Percentiles rank a stretch among this genome's conserved stretches.
These are phyloP conservation scores for Asobara japonica DNA, from an alignment of 1,140 invertebrate genomes.

Conservation along the genomic window DNA sequence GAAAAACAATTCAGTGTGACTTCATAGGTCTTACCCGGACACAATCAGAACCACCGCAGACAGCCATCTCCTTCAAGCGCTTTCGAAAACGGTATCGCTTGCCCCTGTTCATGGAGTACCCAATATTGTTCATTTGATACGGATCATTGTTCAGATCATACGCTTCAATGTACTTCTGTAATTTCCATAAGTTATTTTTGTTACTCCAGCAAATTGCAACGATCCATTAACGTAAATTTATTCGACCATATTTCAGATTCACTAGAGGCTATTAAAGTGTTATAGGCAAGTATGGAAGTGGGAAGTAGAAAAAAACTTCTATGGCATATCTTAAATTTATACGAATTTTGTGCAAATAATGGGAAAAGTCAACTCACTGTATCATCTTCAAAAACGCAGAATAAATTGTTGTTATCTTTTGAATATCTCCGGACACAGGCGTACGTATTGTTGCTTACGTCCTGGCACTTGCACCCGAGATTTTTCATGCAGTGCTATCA, in stretches of 20 bases:
- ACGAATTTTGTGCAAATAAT: neutral
- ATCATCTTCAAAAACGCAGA: constrained; percentile 79
- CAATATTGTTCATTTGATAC: constrained; percentile 76
- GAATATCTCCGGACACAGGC: constrained; percentile 75
- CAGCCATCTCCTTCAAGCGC: constrained; percentile 58
- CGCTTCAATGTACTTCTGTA: constrained; percentile 75
- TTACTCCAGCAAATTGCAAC: no score
- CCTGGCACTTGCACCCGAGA: constrained; percentile 84
- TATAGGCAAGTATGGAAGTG: no score
- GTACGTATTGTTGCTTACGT: constrained; percentile 85
- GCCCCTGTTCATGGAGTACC: constrained; percentile 62
- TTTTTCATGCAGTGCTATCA: constrained; percentile 73
- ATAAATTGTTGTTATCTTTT: constrained; percentile 72
- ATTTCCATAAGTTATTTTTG: no score
- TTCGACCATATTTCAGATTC: no score
- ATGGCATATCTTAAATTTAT: neutral
- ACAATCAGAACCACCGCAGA: constrained; percentile 57
- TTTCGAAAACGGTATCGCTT: constrained; percentile 62
- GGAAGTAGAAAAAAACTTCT: constrained; percentile 42
- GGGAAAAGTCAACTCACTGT: constrained; percentile 67
- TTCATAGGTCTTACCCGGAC: constrained; percentile 18
- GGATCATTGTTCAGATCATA: constrained; percentile 76
- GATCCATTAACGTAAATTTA: no score
- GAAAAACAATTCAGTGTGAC: neutral
- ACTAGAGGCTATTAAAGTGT: no score